A percentile compares a stretch with the other conserved stretches of the same genome.
Evolutionary conservation across 2,888 invertebrate species (phyloP).

Genomic region (Lutraria lutraria): DNA sequence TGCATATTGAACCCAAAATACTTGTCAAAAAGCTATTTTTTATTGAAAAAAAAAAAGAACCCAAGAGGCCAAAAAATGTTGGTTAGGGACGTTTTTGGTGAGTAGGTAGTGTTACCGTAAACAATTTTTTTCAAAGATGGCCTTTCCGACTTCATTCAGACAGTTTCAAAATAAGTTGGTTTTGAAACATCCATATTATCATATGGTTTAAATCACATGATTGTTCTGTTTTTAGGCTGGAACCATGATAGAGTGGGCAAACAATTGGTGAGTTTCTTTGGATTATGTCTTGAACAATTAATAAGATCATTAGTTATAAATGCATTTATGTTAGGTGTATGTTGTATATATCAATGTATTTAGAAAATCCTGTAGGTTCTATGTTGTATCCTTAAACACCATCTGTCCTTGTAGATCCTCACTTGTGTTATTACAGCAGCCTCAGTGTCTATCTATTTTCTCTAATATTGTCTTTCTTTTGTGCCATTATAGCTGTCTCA

Average conservation of each 20-base stretch:
- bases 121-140: no score
- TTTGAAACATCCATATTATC: no score
- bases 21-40: no score
- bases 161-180: background rate
- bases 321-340: background rate
- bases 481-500: background rate
- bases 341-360: background rate
- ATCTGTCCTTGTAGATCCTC: background rate
- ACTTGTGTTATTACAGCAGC: background rate
- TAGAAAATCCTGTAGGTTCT: background rate
- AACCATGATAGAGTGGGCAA: conserved; percentile 99
- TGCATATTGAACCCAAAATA: no score
- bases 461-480: background rate
- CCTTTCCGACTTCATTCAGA: background rate
- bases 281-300: background rate
- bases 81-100: no score
- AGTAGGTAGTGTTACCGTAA: no score
- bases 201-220: no score
- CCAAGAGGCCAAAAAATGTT: no score
- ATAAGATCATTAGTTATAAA: background rate
- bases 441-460: background rate
- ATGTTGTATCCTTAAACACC: background rate
- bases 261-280: conserved; percentile 91
- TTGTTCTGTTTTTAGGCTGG: conserved; percentile 90
- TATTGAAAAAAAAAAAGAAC: no score